These are phyloP conservation scores for Romanogobio albipinnatus DNA, from an alignment of 2,113 vertebrate species.

Conservation along the genomic window DNA sequence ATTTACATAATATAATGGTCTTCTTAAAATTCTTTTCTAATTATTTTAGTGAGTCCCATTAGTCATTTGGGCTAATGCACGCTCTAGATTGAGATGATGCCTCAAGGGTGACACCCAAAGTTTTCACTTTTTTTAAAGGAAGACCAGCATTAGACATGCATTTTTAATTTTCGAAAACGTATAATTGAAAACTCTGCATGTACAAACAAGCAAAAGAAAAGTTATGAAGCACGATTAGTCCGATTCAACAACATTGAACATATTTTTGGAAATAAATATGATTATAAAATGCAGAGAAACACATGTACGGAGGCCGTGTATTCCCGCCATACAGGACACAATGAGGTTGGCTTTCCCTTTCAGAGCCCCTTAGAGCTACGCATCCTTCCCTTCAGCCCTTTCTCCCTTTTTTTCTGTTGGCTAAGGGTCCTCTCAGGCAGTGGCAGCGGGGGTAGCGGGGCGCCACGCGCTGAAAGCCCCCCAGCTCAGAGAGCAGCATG, in stretches of 20 bases:
- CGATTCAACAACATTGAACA: neutral
- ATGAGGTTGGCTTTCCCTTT: slow-evolving; percentile 50
- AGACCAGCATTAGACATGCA: neutral
- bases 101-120: slow-evolving; percentile 49
- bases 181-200: too few relatives aligned
- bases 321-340: slow-evolving; percentile 34
- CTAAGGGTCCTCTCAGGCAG: slow-evolving; percentile 48
- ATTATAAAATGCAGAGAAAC: neutral
- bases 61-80: slow-evolving; percentile 69
- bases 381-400: slow-evolving; percentile 53
- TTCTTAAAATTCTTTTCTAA: slow-evolving; percentile 60
- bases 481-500: slow-evolving; percentile 56
- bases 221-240: neutral
- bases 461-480: slow-evolving; percentile 58
- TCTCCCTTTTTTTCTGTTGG: slow-evolving; percentile 52
- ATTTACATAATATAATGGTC: slow-evolving; percentile 79
- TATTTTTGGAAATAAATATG: neutral
- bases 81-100: slow-evolving; percentile 63
- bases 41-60: slow-evolving; percentile 61
- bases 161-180: neutral
- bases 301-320: neutral
- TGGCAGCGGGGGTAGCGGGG: slow-evolving; percentile 33
- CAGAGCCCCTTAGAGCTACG: slow-evolving; percentile 44
- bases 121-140: slow-evolving; percentile 19
- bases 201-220: neutral